Evolutionary conservation across 1,140 invertebrate species (phyloP), one percentile per base, ranked within the genome.

Genomic region (Brachionus rubens): DNA sequence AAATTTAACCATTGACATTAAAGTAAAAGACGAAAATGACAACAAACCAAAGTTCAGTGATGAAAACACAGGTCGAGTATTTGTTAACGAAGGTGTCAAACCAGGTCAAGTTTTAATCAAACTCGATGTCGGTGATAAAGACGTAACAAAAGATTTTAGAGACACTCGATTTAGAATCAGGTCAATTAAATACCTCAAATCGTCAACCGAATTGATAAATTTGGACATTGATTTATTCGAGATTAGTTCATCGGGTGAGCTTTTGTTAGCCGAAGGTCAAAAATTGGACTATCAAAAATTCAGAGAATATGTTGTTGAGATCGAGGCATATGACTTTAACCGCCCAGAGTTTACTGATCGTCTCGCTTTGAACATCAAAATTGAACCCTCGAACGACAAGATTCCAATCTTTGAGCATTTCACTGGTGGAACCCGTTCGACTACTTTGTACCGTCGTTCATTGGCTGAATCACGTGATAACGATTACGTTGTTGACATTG

Each of bases 301-400:
- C 3, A 47, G 68, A n/a, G 68, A 72, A 72, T 72, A 72, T 40
- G 3, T 52, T 3, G 19, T 72, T 50, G 68, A 72, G 41, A 19
- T 72, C 7, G 33, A 72, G 36, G 68, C 68, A 12, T 26, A 26
- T 40, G 68, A 72, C 50, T 21, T 9, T 5, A 41, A 65, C 33
- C 24, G 28, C 19, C 36, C 46, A 28, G 68, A 54, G 10, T 30
- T 72, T 14, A 7, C 9, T 1, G 28, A 33, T 72, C 6, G 30
- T 5, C 41, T 48, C 19, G 50, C 36, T 30, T 16, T 72, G 26
- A 72, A 30, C n/a, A 28, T 72, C 10, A 40, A 5, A 7, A 26
- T 72, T 2, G 24, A 72, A n/a, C 68, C 68, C 12, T 72, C 68
- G 19, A 72, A 72, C 41, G 68, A 72, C 28, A 72, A 72, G 41